A percentile compares a stretch with the other conserved stretches of the same genome.
These are phyloP conservation scores for Oreochromis aureus DNA, from an alignment of 2,113 vertebrate genomes.

Conservation along the genomic window DNA sequence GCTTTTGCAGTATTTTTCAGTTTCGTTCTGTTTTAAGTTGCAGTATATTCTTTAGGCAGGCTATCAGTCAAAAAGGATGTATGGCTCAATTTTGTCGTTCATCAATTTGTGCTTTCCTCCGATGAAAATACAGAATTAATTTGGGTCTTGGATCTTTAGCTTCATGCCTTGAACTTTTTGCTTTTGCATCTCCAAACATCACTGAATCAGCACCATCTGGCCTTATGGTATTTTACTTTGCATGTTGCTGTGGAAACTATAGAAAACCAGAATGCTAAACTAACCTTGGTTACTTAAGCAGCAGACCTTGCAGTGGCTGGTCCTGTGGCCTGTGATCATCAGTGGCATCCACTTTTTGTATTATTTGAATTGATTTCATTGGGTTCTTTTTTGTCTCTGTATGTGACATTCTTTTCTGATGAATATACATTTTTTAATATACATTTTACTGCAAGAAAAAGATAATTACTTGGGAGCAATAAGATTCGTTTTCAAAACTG, in stretches of 20 bases:
- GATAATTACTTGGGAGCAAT: background rate
- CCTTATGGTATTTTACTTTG: slow-evolving; percentile 43
- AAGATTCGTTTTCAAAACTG: background rate
- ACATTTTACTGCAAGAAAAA: background rate
- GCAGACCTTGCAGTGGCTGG: slow-evolving; percentile 33
- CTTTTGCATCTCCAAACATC: slow-evolving; percentile 55
- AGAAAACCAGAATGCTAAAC: background rate
- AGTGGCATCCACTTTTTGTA: background rate
- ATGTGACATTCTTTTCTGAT: background rate
- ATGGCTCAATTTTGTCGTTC: background rate
- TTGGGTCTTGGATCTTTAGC: background rate
- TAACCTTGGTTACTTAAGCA: slow-evolving; percentile 33
- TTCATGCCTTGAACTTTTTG: slow-evolving; percentile 54
- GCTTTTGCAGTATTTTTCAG: background rate
- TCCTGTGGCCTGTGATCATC: slow-evolving; percentile 9
- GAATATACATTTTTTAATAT: background rate
- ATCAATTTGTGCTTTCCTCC: background rate
- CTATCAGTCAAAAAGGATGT: background rate
- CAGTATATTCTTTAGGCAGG: background rate
- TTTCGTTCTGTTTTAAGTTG: background rate
- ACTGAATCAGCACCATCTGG: slow-evolving; percentile 44
- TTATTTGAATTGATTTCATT: slow-evolving; percentile 10
- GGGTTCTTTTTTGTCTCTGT: background rate
- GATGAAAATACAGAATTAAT: background rate
- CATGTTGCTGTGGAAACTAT: background rate